These are phyloP conservation scores for Charadrius vociferus DNA, from an alignment of 2,113 vertebrate species.

Conservation along the genomic window DNA sequence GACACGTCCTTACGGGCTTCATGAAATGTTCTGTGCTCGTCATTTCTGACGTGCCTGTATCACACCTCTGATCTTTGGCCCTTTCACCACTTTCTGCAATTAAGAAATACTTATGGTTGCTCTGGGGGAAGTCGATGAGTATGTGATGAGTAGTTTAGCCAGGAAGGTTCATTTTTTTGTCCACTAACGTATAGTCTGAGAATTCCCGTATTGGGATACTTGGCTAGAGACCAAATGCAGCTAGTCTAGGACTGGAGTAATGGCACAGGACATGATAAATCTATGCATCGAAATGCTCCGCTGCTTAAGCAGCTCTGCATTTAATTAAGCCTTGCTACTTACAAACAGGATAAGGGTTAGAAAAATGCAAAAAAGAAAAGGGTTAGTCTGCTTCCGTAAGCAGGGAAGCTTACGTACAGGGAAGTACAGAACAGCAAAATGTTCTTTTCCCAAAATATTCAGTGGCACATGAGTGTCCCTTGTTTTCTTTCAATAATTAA, in stretches of 20 bases:
- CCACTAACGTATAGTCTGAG: fast-evolving
- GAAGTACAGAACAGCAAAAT: neutral
- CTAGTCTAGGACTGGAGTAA: neutral
- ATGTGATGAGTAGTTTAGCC: neutral
- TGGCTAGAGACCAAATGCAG: neutral
- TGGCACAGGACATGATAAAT: neutral
- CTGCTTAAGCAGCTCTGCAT: neutral
- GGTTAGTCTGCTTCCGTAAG: neutral
- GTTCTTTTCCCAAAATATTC: neutral
- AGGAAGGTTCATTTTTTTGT: neutral
- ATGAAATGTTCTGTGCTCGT: neutral
- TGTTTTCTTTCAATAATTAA: neutral
- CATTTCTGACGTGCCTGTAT: neutral
- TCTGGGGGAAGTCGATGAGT: neutral
- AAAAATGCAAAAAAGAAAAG: neutral
- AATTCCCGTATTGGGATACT: neutral
- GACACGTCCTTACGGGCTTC: fast-evolving
- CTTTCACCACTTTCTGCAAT: neutral
- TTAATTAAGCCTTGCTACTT: neutral
- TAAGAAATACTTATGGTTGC: neutral
- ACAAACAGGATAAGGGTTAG: neutral
- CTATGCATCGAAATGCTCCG: neutral
- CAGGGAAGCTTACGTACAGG: no score
- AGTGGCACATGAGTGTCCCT: neutral
- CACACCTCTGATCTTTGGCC: neutral